Percentiles rank a stretch among this genome's conserved stretches.
phyloP scores from a whole-genome alignment of 1,140 invertebrate genomes.

The Apis florea region DNA sequence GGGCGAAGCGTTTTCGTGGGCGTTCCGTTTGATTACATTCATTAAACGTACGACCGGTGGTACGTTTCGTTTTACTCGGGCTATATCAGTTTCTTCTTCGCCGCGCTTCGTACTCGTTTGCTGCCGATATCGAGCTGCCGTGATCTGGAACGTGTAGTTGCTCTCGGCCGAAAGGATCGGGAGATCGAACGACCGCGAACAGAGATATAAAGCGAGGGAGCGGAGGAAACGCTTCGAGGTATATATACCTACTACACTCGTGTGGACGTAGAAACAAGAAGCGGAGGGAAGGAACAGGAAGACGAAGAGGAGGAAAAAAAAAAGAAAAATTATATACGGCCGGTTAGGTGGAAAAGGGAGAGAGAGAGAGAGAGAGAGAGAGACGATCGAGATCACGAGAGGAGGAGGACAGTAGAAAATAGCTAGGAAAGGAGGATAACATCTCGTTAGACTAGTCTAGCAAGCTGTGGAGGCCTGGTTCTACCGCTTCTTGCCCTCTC shows the following conservation, averaged over 20 bases:
- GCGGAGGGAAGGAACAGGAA: conserved; percentile 10
- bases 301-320: conserved; percentile 8
- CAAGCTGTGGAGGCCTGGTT: conserved; percentile 51
- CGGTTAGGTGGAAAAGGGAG: background rate
- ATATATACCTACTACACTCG: background rate
- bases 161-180: conserved; percentile 42
- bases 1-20: conserved; percentile 21
- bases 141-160: conserved; percentile 60
- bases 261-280: conserved; percentile 19
- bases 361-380: background rate
- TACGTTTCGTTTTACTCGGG: conserved; percentile 18
- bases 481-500: conserved; percentile 54
- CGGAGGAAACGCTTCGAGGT: background rate
- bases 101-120: conserved; percentile 28
- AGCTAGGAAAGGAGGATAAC: conserved; percentile 64
- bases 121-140: conserved; percentile 58
- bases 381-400: conserved; percentile 47
- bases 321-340: background rate
- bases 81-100: conserved; percentile 49
- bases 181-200: conserved; percentile 45
- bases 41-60: conserved; percentile 50
- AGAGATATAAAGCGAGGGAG: conserved; percentile 2
- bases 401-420: conserved; percentile 58
- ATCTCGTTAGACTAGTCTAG: conserved; percentile 69
- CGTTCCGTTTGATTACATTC: conserved; percentile 56